Percentiles rank a stretch among this genome's conserved stretches.
Conservation (phyloP, 2,797 vertebrate species). For the Chromobotia macracanthus region DNA sequence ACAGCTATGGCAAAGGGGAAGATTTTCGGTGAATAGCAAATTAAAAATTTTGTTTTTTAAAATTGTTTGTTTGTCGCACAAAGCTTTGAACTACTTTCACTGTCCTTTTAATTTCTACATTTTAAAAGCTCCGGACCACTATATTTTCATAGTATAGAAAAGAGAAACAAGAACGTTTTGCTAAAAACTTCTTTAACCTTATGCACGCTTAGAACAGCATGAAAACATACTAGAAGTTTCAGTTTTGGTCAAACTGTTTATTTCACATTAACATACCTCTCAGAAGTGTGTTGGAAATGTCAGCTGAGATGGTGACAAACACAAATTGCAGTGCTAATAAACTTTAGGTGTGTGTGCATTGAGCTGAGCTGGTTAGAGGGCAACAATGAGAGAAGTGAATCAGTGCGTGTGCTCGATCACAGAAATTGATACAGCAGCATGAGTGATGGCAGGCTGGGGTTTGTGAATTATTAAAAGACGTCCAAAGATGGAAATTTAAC, state of each 20-base stretch:
- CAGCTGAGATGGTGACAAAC: constrained; percentile 12
- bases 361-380: constrained; percentile 19
- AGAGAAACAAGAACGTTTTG: background rate
- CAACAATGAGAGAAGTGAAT: constrained; percentile 36
- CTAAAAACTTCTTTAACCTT: background rate
- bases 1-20: no score
- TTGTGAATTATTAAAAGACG: constrained; percentile 59
- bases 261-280: no score
- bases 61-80: no score
- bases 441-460: constrained; percentile 45
- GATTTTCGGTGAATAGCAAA: no score
- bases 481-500: constrained; percentile 46
- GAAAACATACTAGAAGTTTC: background rate
- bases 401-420: constrained; percentile 45
- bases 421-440: constrained; percentile 52
- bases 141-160: background rate
- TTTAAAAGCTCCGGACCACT: no score
- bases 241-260: background rate
- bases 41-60: no score
- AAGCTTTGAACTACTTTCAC: no score
- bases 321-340: constrained; percentile 26
- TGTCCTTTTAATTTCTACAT: no score
- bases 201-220: no score
- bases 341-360: constrained; percentile 38
- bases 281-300: constrained; percentile 26